Conservation (phyloP, 2,797 vertebrate genomes). For the Hemitrygon akajei region DNA sequence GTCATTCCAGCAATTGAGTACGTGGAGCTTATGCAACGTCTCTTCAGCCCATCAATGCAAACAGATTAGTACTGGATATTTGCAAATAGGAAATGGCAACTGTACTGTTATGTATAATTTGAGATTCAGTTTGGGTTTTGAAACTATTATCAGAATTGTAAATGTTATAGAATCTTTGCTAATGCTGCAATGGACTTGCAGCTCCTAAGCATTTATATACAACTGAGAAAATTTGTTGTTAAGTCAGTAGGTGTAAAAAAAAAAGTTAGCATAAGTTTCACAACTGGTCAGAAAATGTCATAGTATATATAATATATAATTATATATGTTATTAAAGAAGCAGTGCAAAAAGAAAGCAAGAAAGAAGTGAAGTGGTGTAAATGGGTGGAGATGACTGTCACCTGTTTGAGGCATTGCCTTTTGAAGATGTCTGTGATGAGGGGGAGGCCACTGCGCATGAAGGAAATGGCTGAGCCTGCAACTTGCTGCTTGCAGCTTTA, state of each 20-base stretch:
- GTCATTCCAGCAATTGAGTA: not conserved
- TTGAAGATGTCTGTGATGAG: no score
- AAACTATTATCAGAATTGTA: slow-evolving; percentile 13
- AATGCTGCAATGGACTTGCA: not conserved
- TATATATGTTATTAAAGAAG: no score
- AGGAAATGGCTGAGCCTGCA: no score
- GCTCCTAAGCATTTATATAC: not conserved
- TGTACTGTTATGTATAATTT: not conserved
- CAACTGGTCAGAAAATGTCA: not conserved
- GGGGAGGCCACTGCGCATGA: no score
- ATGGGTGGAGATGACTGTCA: no score
- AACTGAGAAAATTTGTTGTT: not conserved
- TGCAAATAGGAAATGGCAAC: not conserved
- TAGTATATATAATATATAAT: no score
- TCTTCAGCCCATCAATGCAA: not conserved
- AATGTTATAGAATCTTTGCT: not conserved
- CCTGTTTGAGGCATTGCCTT: no score
- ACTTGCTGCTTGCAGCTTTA: no score
- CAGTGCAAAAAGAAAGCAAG: no score
- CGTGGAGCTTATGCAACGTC: not conserved
- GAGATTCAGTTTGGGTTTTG: not conserved
- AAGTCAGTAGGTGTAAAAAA: not conserved
- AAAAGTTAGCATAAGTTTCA: not conserved
- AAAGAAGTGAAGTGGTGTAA: no score
- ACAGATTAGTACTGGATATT: slow-evolving; percentile 6